Evolutionary conservation across 2,888 invertebrate genomes (phyloP).

Genomic region (Dryocosmus kuriphilus): DNA sequence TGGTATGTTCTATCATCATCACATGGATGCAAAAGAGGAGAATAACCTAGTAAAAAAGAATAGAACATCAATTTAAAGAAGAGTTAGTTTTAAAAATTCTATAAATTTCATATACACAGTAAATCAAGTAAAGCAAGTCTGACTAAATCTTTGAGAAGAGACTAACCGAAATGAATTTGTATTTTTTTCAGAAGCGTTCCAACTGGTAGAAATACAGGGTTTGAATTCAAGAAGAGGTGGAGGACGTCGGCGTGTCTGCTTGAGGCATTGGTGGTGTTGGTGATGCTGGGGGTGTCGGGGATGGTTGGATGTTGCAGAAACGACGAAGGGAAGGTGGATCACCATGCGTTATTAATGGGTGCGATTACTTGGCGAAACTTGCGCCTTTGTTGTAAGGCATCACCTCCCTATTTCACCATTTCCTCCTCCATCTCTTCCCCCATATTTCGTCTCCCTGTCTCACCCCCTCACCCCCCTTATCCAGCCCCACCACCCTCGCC

Average conservation of each 20-base stretch:
- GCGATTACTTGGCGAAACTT: conserved; percentile 75
- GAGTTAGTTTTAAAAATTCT: no score
- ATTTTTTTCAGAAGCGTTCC: conserved; percentile 10
- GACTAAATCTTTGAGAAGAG: neutral
- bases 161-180: conserved; percentile 3
- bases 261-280: conserved; percentile 45
- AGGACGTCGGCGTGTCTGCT: conserved; percentile 20
- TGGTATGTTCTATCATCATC: no score
- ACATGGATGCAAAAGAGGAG: no score
- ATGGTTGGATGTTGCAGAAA: conserved; percentile 41
- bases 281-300: conserved; percentile 44
- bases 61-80: no score
- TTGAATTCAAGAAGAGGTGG: neutral
- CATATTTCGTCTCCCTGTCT: conserved; percentile 43
- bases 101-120: no score
- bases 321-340: conserved; percentile 66
- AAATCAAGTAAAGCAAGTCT: no score
- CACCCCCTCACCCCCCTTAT: conserved; percentile 39
- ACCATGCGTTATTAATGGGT: conserved; percentile 72
- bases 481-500: conserved; percentile 44
- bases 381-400: conserved; percentile 65
- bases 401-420: conserved; percentile 32
- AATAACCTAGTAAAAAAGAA: no score
- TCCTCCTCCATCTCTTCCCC: conserved; percentile 47
- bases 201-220: conserved; percentile 3